Conservation (phyloP, 1,140 invertebrate genomes). For the Chrysopa pallens region DNA sequence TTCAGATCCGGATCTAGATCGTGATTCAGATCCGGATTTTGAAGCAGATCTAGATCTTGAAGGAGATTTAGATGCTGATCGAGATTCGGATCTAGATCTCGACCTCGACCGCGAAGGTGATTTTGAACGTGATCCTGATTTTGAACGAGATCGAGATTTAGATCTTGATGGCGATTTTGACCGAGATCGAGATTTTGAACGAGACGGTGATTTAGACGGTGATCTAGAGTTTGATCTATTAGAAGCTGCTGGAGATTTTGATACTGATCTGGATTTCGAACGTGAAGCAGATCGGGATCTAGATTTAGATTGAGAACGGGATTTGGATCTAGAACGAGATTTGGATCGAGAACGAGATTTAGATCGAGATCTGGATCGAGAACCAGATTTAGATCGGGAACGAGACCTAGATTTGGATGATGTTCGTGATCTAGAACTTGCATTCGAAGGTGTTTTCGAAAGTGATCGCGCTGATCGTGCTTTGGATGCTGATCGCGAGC, state of each 20-base stretch:
- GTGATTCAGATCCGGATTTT: constrained; percentile 11
- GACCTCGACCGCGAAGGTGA: constrained; percentile 16
- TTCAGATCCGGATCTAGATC: constrained; percentile 17
- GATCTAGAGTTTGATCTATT: constrained; percentile 11
- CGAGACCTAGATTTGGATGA: constrained; percentile 11
- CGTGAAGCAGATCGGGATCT: constrained; percentile 10
- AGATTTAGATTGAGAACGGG: constrained; percentile 9
- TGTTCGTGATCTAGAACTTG: constrained; percentile 11
- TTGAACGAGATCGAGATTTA: constrained; percentile 17
- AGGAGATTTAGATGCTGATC: constrained; percentile 9
- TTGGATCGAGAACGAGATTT: constrained; percentile 12
- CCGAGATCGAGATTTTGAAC: constrained; percentile 16
- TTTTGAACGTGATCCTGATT: constrained; percentile 10
- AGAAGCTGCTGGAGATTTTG: constrained; percentile 2
- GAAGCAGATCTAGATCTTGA: constrained; percentile 11
- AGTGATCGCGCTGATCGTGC: background rate
- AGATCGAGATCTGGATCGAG: constrained; percentile 11
- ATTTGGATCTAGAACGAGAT: constrained; percentile 7
- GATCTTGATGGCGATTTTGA: constrained; percentile 19
- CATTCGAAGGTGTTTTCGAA: constrained; percentile 5
- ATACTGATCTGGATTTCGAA: constrained; percentile 8
- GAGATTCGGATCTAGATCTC: constrained; percentile 10
- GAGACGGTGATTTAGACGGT: constrained; percentile 14
- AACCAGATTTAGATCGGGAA: constrained; percentile 6
- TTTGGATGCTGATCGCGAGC: background rate